phyloP scores from a whole-genome alignment of 2,113 vertebrate genomes.

The Notothenia coriiceps region DNA sequence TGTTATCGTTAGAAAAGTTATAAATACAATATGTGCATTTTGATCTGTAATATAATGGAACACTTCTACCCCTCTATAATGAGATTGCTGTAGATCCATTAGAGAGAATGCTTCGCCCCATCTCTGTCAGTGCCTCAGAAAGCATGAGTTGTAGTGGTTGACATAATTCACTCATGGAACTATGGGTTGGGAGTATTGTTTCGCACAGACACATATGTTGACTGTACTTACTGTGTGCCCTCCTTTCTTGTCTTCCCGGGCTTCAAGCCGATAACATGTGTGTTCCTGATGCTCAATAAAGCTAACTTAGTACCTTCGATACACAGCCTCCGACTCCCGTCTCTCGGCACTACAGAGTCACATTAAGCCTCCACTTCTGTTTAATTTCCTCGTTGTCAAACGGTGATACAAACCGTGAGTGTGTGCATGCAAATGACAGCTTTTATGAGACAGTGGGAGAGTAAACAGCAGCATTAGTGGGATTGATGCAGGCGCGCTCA shows the following conservation, averaged over 20 bases:
- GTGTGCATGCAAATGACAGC: constrained; percentile 37
- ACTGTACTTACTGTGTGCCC: no score
- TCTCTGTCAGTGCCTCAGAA: neutral
- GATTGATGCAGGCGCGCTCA: constrained; percentile 40
- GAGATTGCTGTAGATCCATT: constrained; percentile 36
- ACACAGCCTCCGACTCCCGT: no score
- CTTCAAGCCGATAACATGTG: no score
- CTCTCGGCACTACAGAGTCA: neutral
- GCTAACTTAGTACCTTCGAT: no score
- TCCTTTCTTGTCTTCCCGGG: no score
- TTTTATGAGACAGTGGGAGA: constrained; percentile 32
- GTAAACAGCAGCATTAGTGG: constrained; percentile 49
- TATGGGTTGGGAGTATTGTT: no score
- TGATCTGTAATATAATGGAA: constrained; percentile 3
- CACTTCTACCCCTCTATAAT: constrained; percentile 8
- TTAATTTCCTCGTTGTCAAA: neutral
- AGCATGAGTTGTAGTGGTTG: neutral
- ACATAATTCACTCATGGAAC: no score
- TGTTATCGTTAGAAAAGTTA: neutral
- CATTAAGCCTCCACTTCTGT: constrained; percentile 4
- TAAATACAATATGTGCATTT: neutral
- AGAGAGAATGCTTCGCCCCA: neutral
- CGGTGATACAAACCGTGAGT: neutral
- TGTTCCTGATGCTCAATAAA: no score
- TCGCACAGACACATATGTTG: no score